phyloP scores from a whole-genome alignment of 2,888 invertebrate genomes.

The Fabriciana adippe region DNA sequence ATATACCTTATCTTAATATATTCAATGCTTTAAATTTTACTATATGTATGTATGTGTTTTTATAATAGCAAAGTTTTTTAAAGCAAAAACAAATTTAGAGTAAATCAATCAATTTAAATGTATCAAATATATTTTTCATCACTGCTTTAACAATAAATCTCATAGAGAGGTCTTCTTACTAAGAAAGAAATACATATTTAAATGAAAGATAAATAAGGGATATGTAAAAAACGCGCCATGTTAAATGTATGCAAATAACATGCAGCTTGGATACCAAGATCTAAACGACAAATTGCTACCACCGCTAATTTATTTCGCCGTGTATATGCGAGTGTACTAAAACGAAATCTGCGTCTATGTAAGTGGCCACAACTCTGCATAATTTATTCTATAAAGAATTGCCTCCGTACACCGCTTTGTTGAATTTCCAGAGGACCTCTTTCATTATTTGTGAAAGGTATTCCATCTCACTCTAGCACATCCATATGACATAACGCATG shows the following conservation, averaged over 20 bases:
- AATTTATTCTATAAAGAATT: conserved; percentile 64
- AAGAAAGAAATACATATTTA: too few species aligned
- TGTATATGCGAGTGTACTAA: conserved; percentile 53
- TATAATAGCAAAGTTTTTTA: too few species aligned
- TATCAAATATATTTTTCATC: too few species aligned
- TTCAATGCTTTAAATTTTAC: too few species aligned
- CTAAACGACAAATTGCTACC: conserved; percentile 8
- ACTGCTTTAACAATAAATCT: too few species aligned
- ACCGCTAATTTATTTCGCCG: conserved; percentile 43
- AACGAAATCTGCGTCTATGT: conserved; percentile 64
- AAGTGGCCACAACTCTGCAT: conserved; percentile 63
- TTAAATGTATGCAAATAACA: conserved; percentile 8
- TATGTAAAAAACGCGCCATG: background rate
- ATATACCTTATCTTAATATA: too few species aligned
- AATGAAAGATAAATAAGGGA: background rate
- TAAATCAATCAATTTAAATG: too few species aligned
- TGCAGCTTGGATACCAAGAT: conserved; percentile 5
- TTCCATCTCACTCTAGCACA: conserved; percentile 46
- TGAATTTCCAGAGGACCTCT: conserved; percentile 65
- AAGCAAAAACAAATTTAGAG: too few species aligned
- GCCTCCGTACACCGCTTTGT: conserved; percentile 63
- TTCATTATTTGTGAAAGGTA: conserved; percentile 48
- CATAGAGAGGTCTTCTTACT: too few species aligned
- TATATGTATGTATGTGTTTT: too few species aligned
- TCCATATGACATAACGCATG: conserved; percentile 31